phyloP scores from a whole-genome alignment of 2,113 vertebrate species.

The Lepus europaeus region DNA sequence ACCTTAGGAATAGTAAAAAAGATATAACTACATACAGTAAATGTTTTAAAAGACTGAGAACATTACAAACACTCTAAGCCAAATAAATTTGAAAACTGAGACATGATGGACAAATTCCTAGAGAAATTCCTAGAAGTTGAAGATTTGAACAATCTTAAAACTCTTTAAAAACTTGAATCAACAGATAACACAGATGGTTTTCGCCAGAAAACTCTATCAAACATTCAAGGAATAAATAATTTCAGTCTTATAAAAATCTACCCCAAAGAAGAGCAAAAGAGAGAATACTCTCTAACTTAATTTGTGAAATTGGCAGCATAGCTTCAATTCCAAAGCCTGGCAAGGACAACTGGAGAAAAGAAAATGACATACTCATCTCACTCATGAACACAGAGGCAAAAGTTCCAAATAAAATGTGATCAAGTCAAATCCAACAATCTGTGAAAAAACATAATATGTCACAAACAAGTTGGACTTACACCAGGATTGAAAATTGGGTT shows the following conservation, averaged over 20 bases:
- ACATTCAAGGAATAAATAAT: conserved; percentile 51
- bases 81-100: conserved; percentile 31
- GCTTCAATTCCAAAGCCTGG: conserved; percentile 36
- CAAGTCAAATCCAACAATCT: conserved; percentile 20
- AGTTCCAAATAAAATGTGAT: conserved; percentile 35
- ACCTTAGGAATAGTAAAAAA: neutral
- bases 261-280: neutral
- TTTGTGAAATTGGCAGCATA: neutral
- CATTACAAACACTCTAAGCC: neutral
- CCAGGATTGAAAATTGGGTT: conserved; percentile 21
- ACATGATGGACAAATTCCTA: neutral
- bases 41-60: neutral
- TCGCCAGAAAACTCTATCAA: conserved; percentile 37
- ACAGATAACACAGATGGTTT: neutral
- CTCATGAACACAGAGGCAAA: conserved; percentile 42
- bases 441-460: neutral
- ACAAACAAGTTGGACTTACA: conserved; percentile 23
- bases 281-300: neutral
- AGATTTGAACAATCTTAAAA: neutral
- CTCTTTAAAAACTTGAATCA: neutral
- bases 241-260: conserved; percentile 21
- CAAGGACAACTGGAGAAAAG: conserved; percentile 3
- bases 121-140: conserved; percentile 5
- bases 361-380: conserved; percentile 41
- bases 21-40: neutral